phyloP scores from a whole-genome alignment of 1,140 invertebrate genomes.

The Penaeus vannamei region DNA sequence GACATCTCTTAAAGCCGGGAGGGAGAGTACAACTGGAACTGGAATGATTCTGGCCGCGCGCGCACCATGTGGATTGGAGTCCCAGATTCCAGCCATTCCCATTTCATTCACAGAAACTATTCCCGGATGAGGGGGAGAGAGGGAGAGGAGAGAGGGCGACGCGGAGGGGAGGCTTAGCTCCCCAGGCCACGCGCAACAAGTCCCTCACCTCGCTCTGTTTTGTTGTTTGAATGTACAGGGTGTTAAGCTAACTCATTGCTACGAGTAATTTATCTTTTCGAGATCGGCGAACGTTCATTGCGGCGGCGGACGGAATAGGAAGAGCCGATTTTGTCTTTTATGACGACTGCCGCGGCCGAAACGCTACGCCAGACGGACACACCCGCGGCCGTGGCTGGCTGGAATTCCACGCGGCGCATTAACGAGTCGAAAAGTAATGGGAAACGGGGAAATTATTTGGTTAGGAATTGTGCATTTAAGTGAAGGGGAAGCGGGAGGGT shows the following conservation, averaged over 20 bases:
- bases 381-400: background rate
- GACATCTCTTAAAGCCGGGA: slow-evolving; percentile 64
- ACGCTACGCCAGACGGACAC: too few relatives aligned
- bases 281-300: too few relatives aligned
- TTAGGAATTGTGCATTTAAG: background rate
- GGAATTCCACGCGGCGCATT: slow-evolving; percentile 59
- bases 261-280: too few relatives aligned
- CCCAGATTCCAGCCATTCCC: slow-evolving; percentile 62
- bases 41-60: slow-evolving; percentile 65
- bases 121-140: slow-evolving; percentile 39
- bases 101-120: slow-evolving; percentile 66
- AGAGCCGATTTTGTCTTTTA: too few relatives aligned
- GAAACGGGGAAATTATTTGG: slow-evolving; percentile 64
- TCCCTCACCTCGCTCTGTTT: slow-evolving; percentile 22
- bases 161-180: slow-evolving; percentile 40
- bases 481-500: background rate
- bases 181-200: slow-evolving; percentile 56
- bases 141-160: background rate
- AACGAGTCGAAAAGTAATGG: slow-evolving; percentile 65
- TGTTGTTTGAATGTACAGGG: slow-evolving; percentile 37
- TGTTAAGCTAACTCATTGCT: too few relatives aligned
- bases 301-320: too few relatives aligned
- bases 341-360: too few relatives aligned
- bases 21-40: slow-evolving; percentile 61
- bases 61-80: slow-evolving; percentile 63